Percentiles rank a stretch among this genome's conserved stretches.
Conservation (phyloP, 2,797 vertebrate genomes). For the Pangasius macronema region DNA sequence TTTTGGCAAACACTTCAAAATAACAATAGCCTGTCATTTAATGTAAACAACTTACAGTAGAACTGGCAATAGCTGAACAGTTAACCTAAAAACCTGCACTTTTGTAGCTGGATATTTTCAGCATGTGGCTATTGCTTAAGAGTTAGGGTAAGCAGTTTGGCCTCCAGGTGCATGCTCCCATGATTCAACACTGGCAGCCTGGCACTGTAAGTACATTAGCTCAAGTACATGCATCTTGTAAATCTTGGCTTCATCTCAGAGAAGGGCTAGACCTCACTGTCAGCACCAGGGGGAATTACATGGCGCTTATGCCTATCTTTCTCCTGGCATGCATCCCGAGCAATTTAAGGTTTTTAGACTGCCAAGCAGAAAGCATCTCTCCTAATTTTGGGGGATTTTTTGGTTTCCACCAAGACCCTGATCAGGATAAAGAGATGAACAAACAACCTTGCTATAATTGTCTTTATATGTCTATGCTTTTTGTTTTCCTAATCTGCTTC, state of each 20-base stretch:
- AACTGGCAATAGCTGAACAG: background rate
- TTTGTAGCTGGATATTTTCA: conserved; percentile 19
- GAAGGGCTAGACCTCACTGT: conserved; percentile 21
- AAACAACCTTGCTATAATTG: background rate
- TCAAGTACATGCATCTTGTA: conserved; percentile 28
- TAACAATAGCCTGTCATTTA: background rate
- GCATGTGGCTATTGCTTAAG: conserved; percentile 9
- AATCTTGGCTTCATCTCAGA: conserved; percentile 17
- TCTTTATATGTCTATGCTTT: background rate
- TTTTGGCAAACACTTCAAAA: conserved; percentile 17
- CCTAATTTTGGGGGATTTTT: background rate
- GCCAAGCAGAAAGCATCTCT: conserved; percentile 9
- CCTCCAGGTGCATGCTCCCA: conserved; percentile 23
- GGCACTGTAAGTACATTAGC: conserved; percentile 28
- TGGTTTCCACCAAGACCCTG: background rate
- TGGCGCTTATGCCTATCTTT: conserved; percentile 21
- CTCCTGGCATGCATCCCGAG: conserved; percentile 16
- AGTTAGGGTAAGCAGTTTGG: background rate
- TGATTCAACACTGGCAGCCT: conserved; percentile 34
- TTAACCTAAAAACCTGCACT: background rate
- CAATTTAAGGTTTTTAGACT: conserved; percentile 30
- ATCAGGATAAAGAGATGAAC: background rate
- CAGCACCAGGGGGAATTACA: conserved; percentile 17
- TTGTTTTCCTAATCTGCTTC: background rate
- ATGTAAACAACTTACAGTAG: background rate